A percentile compares a stretch with the other conserved stretches of the same genome.
Evolutionary conservation across 2,113 vertebrate species (phyloP).

Genomic region (Cololabis saira): DNA sequence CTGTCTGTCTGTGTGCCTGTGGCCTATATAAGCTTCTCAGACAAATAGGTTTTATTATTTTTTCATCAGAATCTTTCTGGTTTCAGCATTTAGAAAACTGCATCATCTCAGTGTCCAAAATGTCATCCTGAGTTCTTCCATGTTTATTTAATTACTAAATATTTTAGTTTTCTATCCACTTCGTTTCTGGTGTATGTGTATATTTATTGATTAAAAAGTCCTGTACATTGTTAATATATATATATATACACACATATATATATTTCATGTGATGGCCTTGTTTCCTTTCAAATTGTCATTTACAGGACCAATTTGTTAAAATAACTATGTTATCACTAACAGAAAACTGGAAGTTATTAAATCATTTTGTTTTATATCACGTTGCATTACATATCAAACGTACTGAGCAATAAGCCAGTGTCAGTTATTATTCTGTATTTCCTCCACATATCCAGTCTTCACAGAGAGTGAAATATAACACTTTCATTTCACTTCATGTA

Average conservation of each 20-base stretch:
- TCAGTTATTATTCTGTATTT: conserved; percentile 25
- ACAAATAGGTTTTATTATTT: conserved; percentile 59
- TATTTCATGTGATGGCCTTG: conserved; percentile 26
- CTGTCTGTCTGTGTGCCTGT: conserved; percentile 34
- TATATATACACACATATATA: conserved; percentile 42
- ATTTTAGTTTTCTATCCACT: conserved; percentile 42
- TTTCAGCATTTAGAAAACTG: conserved; percentile 37
- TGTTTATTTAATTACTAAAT: conserved; percentile 60
- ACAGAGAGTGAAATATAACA: conserved; percentile 34
- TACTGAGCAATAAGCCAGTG: conserved; percentile 50
- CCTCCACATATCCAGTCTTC: conserved; percentile 33
- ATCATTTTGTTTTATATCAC: conserved; percentile 26
- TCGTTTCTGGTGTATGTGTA: conserved; percentile 47
- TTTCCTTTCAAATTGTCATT: conserved; percentile 18
- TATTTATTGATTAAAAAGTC: conserved; percentile 74
- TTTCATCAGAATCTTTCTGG: conserved; percentile 60
- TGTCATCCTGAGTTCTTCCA: conserved; percentile 40
- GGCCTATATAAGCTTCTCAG: conserved; percentile 74
- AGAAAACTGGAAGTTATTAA: conserved; percentile 35
- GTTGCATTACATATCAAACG: conserved; percentile 44
- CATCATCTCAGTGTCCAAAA: conserved; percentile 38
- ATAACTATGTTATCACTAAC: conserved; percentile 26
- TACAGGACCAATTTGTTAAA: conserved; percentile 52
- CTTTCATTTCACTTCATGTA: conserved; percentile 44
- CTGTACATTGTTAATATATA: conserved; percentile 55